Conservation (phyloP, 2,797 vertebrate genomes). For the Psittacula derbiana region DNA sequence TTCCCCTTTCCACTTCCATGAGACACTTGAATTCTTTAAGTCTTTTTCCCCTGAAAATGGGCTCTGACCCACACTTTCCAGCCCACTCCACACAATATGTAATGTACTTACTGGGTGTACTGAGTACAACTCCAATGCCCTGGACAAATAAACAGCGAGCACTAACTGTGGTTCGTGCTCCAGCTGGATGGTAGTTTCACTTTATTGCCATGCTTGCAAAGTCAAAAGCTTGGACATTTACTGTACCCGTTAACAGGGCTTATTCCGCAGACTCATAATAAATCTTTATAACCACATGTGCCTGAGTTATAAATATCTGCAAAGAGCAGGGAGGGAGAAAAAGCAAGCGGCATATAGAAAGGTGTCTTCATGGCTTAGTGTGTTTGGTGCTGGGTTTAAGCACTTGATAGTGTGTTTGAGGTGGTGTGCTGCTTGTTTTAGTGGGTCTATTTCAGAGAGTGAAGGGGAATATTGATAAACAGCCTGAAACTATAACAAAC, state of each 20-base stretch:
- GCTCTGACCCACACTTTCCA: background rate
- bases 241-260: conserved; percentile 84
- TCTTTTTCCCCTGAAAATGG: background rate
- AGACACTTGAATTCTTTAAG: background rate
- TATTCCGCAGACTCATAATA: conserved; percentile 85
- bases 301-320: conserved; percentile 83
- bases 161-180: background rate
- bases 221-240: conserved; percentile 80
- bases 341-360: conserved; percentile 61
- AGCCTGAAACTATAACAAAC: background rate
- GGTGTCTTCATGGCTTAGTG: conserved; percentile 69
- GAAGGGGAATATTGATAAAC: background rate
- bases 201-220: conserved; percentile 63
- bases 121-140: background rate
- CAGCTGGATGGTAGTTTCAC: background rate
- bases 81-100: fast-evolving
- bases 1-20: background rate
- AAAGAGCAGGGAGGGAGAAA: conserved; percentile 73
- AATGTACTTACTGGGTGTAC: background rate
- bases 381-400: conserved; percentile 1
- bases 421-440: background rate
- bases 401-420: background rate
- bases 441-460: background rate
- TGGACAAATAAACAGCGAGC: background rate
- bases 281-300: conserved; percentile 87